phyloP scores from a whole-genome alignment of 1,140 invertebrate genomes.

The Microplitis mediator region DNA sequence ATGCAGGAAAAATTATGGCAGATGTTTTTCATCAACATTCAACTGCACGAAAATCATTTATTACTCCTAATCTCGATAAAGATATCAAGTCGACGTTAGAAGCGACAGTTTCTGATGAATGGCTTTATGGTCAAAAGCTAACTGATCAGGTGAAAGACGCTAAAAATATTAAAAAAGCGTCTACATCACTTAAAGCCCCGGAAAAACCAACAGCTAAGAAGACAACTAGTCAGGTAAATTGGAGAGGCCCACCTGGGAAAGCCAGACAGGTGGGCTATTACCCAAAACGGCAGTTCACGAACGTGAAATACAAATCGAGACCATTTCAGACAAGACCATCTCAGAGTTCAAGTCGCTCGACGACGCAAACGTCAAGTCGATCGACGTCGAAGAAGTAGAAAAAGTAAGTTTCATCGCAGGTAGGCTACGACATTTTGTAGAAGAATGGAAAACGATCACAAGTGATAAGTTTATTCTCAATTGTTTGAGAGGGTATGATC shows the following conservation, averaged over 20 bases:
- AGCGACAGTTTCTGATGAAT: conserved; percentile 36
- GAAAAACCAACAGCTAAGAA: neutral
- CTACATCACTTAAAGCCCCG: conserved; percentile 21
- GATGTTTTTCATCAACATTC: conserved; percentile 38
- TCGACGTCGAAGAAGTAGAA: conserved; percentile 18
- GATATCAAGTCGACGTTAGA: conserved; percentile 39
- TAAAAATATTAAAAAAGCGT: conserved; percentile 30
- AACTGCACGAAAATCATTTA: conserved; percentile 27
- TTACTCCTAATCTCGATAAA: conserved; percentile 26
- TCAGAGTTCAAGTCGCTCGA: neutral
- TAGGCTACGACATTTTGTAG: conserved; percentile 14
- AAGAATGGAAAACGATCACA: conserved; percentile 25
- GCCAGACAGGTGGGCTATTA: conserved; percentile 17
- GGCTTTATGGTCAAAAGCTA: conserved; percentile 37
- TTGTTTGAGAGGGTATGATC: conserved; percentile 24
- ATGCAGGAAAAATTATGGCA: conserved; percentile 27
- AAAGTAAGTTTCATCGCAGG: conserved; percentile 23
- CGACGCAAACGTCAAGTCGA: conserved; percentile 2
- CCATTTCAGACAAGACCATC: conserved; percentile 13
- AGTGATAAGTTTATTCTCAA: conserved; percentile 21
- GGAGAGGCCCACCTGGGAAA: conserved; percentile 19
- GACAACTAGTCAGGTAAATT: conserved; percentile 24
- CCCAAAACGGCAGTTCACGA: neutral
- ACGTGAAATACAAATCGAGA: conserved; percentile 6
- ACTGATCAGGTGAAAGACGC: conserved; percentile 20